Base-by-base conservation (phyloP, 1,140 invertebrate genomes). In the Onthophagus taurus region DNA sequence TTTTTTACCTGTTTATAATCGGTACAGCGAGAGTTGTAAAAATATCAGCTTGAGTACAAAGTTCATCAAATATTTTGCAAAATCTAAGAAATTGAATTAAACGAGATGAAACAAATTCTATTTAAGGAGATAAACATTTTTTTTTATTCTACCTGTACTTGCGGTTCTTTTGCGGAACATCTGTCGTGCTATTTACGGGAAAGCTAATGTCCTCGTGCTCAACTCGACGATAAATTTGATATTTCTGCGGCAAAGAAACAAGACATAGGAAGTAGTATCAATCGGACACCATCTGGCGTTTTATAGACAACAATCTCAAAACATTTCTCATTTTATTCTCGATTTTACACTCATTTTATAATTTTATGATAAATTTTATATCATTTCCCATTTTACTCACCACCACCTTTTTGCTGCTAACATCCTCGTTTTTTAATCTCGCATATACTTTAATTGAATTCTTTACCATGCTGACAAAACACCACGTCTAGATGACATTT, bases 21-120 rank as follows among this genome's bases (percentile, higher is more conserved):
- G 72, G 71, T 50, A 57, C 61, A 7, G 68, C 71, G 0, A 74
- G 63, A 39, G 54, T 52, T 8, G 70, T 50, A 48, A 72, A 74
- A 16, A 74, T 45, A 2, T 59, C 53, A 2, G 58, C 44, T 47
- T 74, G 72, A 1, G 46, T 45, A 1, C 54, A 48, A 11, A 44
- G 26, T 42, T 65, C 56, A 38, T 68, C 61, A 47, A 72, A 72
- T 26, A 73, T 55, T 42, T 64, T 64, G 8, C 62, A 41, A 51
- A 69, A 73, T 48, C 71, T 72, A 44, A 31, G 61, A 52, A 48
- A 17, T 31, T 18, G 12, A 5, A 5, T 20, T 8, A n/a, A 23
- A 39, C 24, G 20, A 4, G 23, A 4, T 3, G 24, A 26, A 26
- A 7, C n/a, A 26, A 26, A 7, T 7, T 7, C n/a, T 26, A 26